A percentile compares a stretch with the other conserved stretches of the same genome.
These are phyloP conservation scores for Zaprionus capensis DNA, from an alignment of 1,140 invertebrate species.

Conservation along the genomic window DNA sequence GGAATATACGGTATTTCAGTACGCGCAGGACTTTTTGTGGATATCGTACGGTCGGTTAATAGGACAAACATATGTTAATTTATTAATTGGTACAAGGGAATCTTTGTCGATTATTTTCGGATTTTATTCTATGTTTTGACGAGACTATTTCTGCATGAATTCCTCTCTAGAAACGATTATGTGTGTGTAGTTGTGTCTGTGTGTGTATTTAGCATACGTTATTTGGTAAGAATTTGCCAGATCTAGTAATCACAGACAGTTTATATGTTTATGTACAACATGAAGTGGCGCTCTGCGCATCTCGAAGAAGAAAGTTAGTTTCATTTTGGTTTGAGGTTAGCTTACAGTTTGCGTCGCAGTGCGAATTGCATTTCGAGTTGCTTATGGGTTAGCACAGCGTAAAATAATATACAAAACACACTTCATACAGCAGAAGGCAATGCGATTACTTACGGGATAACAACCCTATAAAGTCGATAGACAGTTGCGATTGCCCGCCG, in stretches of 20 bases:
- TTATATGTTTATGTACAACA: conserved; percentile 36
- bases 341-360: conserved; percentile 50
- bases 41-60: conserved; percentile 10
- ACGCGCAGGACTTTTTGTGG: conserved; percentile 8
- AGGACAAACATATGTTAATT: conserved; percentile 36
- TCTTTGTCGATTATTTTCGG: neutral
- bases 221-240: neutral
- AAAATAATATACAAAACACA: conserved; percentile 38
- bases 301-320: conserved; percentile 55
- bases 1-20: conserved; percentile 13
- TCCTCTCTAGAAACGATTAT: conserved; percentile 37
- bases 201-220: conserved; percentile 1
- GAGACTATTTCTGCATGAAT: conserved; percentile 64
- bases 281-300: conserved; percentile 32
- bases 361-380: conserved; percentile 22
- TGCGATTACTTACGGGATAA: conserved; percentile 91
- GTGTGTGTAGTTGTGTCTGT: conserved; percentile 18
- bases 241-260: conserved; percentile 3
- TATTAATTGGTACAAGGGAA: conserved; percentile 13
- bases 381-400: conserved; percentile 69
- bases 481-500: conserved; percentile 31
- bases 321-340: conserved; percentile 48
- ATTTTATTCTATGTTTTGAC: conserved; percentile 56
- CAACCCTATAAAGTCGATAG: conserved; percentile 86
- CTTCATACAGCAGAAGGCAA: conserved; percentile 25